Percentiles rank a stretch among this genome's conserved stretches.
phyloP scores from a whole-genome alignment of 2,888 invertebrate genomes.

The Cinara cedri region DNA sequence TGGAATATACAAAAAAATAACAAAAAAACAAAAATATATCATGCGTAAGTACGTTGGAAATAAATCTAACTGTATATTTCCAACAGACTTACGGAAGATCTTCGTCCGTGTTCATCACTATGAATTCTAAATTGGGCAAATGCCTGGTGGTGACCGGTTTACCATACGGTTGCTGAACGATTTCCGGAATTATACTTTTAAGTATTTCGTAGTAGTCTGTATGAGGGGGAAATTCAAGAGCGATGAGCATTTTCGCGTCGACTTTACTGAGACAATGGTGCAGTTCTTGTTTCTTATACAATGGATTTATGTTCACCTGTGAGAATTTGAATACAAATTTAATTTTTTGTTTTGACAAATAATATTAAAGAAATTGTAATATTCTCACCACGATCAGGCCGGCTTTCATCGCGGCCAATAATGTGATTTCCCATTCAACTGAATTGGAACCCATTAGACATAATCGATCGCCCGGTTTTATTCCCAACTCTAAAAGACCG shows the following conservation, averaged over 20 bases:
- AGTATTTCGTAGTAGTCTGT: constrained; percentile 74
- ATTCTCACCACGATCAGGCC: constrained; percentile 59
- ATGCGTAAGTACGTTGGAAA: too few relatives aligned
- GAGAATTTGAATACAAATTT: constrained; percentile 40
- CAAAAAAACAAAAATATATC: too few relatives aligned
- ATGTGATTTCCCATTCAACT: constrained; percentile 76
- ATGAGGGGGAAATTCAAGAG: constrained; percentile 69
- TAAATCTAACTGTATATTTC: too few relatives aligned
- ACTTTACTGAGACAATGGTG: constrained; percentile 76
- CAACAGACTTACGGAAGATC: constrained; percentile 66
- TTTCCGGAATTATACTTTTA: constrained; percentile 68
- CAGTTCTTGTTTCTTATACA: constrained; percentile 73
- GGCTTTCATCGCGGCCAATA: constrained; percentile 72
- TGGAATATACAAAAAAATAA: constrained; percentile 11
- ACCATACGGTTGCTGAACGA: constrained; percentile 61
- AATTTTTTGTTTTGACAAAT: too few relatives aligned
- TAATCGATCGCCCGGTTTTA: constrained; percentile 75
- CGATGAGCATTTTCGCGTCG: constrained; percentile 71
- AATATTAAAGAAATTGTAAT: neutral
- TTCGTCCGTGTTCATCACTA: constrained; percentile 69
- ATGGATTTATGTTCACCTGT: constrained; percentile 79
- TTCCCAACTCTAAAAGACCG: constrained; percentile 73
- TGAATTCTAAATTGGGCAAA: constrained; percentile 66
- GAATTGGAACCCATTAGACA: constrained; percentile 83
- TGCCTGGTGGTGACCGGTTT: constrained; percentile 63